These are phyloP conservation scores for Callimorpha dominula DNA, from an alignment of 2,888 invertebrate species.

Conservation along the genomic window DNA sequence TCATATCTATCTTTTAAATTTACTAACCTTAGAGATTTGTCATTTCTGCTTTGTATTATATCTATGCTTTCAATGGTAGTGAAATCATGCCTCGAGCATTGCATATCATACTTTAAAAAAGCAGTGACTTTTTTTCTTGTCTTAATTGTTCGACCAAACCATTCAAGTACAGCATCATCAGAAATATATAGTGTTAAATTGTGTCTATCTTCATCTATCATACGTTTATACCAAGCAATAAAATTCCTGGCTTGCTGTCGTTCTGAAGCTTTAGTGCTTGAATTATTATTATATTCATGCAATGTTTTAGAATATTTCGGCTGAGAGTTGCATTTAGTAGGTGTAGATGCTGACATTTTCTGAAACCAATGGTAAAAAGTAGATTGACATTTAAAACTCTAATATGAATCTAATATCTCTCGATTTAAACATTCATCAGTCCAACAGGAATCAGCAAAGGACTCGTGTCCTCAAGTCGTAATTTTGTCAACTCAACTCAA, in stretches of 20 bases:
- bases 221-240: conserved; percentile 78
- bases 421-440: background rate
- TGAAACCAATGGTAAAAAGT: conserved; percentile 32
- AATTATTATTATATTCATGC: conserved; percentile 66
- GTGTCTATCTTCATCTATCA: conserved; percentile 83
- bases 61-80: conserved; percentile 77
- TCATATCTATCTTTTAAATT: background rate
- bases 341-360: conserved; percentile 69
- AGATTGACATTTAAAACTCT: background rate
- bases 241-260: conserved; percentile 76
- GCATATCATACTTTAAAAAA: conserved; percentile 86
- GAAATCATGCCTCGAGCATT: conserved; percentile 83
- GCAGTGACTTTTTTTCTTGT: conserved; percentile 86
- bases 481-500: too few relatives aligned
- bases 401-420: background rate
- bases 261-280: conserved; percentile 57
- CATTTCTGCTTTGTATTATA: conserved; percentile 67
- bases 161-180: conserved; percentile 86
- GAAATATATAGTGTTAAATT: conserved; percentile 81
- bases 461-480: too few relatives aligned
- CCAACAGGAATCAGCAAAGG: background rate
- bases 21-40: conserved; percentile 64
- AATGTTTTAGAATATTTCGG: conserved; percentile 47
- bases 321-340: conserved; percentile 54
- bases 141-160: conserved; percentile 89